A percentile compares a stretch with the other conserved stretches of the same genome.
phyloP scores from a whole-genome alignment of 2,113 vertebrate genomes.

The Anoura caudifer region DNA sequence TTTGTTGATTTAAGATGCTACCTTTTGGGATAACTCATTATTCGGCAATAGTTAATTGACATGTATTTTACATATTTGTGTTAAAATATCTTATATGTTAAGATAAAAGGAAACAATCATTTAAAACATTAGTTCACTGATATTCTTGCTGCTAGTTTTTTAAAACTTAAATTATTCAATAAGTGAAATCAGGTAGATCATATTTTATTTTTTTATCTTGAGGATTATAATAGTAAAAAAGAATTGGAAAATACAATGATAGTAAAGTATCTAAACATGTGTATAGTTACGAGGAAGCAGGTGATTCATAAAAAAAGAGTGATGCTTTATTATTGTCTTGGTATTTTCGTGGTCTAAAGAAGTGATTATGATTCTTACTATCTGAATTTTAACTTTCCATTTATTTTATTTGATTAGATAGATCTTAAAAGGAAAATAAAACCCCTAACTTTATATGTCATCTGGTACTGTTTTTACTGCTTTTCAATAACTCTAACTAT shows the following conservation, averaged over 20 bases:
- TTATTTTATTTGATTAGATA: background rate
- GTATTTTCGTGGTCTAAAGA: background rate
- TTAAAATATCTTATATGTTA: background rate
- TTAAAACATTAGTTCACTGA: background rate
- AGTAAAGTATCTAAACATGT: background rate
- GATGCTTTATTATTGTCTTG: background rate
- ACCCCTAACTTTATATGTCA: background rate
- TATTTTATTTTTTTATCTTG: background rate
- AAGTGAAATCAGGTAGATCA: background rate
- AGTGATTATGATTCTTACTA: background rate
- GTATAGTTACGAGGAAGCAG: background rate
- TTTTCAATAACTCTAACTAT: background rate
- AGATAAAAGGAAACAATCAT: background rate
- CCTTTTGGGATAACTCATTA: background rate
- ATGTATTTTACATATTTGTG: background rate
- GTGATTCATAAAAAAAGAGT: background rate
- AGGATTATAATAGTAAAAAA: background rate
- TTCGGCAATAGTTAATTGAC: background rate
- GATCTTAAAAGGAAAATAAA: background rate
- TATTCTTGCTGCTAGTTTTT: background rate
- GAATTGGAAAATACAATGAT: background rate
- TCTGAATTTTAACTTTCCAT: background rate
- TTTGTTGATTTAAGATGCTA: background rate
- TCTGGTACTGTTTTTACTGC: background rate
- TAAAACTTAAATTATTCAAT: background rate